phyloP scores from a whole-genome alignment of 1,140 invertebrate species.

The Drosophila lini region DNA sequence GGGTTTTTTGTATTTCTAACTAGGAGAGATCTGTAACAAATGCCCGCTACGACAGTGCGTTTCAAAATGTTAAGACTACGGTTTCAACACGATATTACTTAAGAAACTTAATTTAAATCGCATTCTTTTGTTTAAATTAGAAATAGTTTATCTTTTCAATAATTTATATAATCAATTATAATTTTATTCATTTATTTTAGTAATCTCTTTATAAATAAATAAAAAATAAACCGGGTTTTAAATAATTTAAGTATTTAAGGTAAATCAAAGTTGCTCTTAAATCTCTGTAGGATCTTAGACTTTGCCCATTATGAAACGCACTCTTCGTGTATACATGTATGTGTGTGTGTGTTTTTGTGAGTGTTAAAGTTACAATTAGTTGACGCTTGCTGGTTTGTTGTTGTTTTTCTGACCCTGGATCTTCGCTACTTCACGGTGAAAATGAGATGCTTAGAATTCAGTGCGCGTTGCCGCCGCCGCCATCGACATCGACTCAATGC shows the following conservation, averaged over 20 bases:
- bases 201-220: conserved; percentile 1
- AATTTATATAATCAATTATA: neutral
- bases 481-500: conserved; percentile 60
- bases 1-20: conserved; percentile 37
- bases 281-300: neutral
- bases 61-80: conserved; percentile 7
- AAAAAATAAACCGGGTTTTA: neutral
- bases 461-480: conserved; percentile 44
- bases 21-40: conserved; percentile 50
- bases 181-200: neutral
- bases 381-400: conserved; percentile 19
- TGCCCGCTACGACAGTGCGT: conserved; percentile 42
- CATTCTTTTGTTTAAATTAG: neutral
- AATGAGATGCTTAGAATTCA: conserved; percentile 69
- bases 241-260: neutral
- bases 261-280: neutral
- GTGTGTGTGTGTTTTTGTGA: conserved; percentile 33
- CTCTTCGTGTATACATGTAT: conserved; percentile 43
- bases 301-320: conserved; percentile 22
- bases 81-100: neutral
- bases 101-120: neutral
- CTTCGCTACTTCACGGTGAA: conserved; percentile 23
- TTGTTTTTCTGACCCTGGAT: conserved; percentile 4
- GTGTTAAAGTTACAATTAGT: conserved; percentile 42
- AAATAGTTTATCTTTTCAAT: neutral